phyloP scores from a whole-genome alignment of 2,888 invertebrate genomes.

The Caenorhabditis afra region DNA sequence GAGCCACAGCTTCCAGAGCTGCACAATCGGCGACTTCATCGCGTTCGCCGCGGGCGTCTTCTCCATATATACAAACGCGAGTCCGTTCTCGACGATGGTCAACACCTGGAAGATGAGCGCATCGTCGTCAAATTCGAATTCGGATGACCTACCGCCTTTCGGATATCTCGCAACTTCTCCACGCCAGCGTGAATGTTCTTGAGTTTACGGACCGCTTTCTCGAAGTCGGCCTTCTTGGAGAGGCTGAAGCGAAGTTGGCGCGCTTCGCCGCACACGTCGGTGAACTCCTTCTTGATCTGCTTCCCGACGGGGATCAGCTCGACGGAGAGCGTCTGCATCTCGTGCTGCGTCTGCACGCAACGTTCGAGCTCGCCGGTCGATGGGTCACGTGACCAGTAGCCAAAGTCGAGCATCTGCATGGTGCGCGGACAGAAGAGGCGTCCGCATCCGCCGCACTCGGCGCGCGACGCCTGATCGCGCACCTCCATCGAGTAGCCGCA shows the following conservation, averaged over 20 bases:
- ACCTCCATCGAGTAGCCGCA: slow-evolving; percentile 49
- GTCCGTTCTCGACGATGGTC: slow-evolving; percentile 57
- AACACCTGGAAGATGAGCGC: slow-evolving; percentile 36
- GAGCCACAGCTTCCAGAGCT: slow-evolving; percentile 52
- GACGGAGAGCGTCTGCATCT: slow-evolving; percentile 23
- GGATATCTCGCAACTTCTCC: slow-evolving; percentile 47
- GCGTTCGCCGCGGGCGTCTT: slow-evolving; percentile 37
- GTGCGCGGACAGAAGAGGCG: slow-evolving; percentile 61
- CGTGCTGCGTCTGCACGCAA: slow-evolving; percentile 17
- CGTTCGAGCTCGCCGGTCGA: slow-evolving; percentile 28
- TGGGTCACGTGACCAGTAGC: slow-evolving; percentile 46
- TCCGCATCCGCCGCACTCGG: slow-evolving; percentile 61
- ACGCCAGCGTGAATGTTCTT: slow-evolving; percentile 48
- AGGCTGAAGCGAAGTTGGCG: slow-evolving; percentile 43
- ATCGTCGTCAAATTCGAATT: too few species aligned
- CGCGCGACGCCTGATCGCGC: slow-evolving; percentile 36
- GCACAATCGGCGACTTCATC: slow-evolving; percentile 37
- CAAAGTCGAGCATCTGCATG: slow-evolving; percentile 41
- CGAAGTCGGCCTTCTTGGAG: slow-evolving; percentile 50
- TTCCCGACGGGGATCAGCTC: slow-evolving; percentile 46
- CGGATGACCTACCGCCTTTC: slow-evolving; percentile 26
- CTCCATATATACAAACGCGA: slow-evolving; percentile 56
- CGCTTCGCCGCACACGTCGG: slow-evolving; percentile 57
- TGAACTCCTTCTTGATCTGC: slow-evolving; percentile 57
- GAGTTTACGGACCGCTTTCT: slow-evolving; percentile 55